These are phyloP conservation scores for Dendroctonus ponderosae DNA, from an alignment of 1,140 invertebrate species.

Conservation along the genomic window DNA sequence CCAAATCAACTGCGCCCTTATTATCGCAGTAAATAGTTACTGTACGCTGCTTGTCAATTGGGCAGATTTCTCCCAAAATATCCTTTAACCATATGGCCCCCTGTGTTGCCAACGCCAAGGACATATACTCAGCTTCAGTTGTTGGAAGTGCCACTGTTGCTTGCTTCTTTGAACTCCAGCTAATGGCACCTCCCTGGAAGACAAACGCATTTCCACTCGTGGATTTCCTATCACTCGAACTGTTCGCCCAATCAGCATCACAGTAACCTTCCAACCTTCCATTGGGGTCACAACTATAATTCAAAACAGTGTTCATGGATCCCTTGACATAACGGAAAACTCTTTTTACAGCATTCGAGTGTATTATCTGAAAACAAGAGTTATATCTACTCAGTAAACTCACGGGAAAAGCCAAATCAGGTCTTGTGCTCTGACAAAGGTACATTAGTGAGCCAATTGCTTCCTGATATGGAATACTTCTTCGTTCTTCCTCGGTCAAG, in stretches of 20 bases:
- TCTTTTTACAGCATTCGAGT: background rate
- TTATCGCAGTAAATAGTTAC: too few species aligned
- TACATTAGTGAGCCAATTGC: background rate
- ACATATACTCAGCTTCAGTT: conserved; percentile 52
- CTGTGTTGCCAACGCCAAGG: background rate
- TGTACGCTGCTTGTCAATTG: too few species aligned
- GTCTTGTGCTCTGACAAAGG: background rate
- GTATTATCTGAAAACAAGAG: background rate
- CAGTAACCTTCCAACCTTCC: conserved; percentile 36
- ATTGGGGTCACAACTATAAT: background rate
- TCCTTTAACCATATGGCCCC: too few species aligned
- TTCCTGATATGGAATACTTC: background rate
- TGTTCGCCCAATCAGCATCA: conserved; percentile 45
- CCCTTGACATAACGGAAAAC: background rate
- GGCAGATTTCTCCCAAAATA: too few species aligned
- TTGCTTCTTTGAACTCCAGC: conserved; percentile 56
- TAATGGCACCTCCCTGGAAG: conserved; percentile 47
- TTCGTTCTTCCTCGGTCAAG: background rate
- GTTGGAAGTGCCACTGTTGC: conserved; percentile 52
- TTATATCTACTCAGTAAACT: background rate
- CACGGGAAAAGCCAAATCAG: background rate
- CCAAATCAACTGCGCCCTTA: too few species aligned
- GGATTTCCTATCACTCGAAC: conserved; percentile 41
- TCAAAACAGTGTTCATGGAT: background rate
- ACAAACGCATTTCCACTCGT: conserved; percentile 47